Percentiles rank a stretch among this genome's conserved stretches.
Evolutionary conservation across 2,797 vertebrate species (phyloP).

Genomic region (Agapornis canus): DNA sequence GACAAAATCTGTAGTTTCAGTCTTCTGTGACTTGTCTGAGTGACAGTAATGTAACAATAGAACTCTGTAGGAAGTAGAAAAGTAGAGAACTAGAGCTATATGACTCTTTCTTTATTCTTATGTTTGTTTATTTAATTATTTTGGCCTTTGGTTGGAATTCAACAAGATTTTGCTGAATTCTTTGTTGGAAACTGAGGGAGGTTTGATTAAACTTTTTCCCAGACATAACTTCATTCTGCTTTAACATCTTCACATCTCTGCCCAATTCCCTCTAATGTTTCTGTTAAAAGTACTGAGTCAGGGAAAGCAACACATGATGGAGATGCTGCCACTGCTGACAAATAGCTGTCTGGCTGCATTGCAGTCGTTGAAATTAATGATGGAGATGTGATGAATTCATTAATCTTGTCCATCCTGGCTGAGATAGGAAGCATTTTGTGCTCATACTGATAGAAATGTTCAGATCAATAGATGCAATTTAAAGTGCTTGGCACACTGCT

Average conservation of each 20-base stretch:
- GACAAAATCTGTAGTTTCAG: neutral
- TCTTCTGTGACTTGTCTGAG: neutral
- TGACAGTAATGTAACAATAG: neutral
- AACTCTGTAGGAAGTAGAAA: neutral
- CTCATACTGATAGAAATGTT: neutral
- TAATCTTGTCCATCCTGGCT: neutral
- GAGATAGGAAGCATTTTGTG: neutral
- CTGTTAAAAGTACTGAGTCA: neutral
- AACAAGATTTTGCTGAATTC: neutral
- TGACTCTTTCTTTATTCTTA: neutral
- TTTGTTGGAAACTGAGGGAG: neutral
- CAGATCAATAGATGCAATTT: neutral
- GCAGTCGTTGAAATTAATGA: conserved; percentile 10
- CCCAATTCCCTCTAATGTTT: neutral
- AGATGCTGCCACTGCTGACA: neutral
- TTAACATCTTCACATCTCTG: neutral
- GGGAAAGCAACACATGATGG: neutral
- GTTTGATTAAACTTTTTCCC: neutral
- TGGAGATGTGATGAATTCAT: neutral
- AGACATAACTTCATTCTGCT: neutral
- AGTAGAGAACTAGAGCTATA: neutral
- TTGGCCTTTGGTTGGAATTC: neutral
- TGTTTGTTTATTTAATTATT: neutral
- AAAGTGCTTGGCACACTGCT: neutral
- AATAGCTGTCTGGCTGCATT: neutral